Conservation (phyloP, 2,113 vertebrate genomes). For the Bothrops jararaca region DNA sequence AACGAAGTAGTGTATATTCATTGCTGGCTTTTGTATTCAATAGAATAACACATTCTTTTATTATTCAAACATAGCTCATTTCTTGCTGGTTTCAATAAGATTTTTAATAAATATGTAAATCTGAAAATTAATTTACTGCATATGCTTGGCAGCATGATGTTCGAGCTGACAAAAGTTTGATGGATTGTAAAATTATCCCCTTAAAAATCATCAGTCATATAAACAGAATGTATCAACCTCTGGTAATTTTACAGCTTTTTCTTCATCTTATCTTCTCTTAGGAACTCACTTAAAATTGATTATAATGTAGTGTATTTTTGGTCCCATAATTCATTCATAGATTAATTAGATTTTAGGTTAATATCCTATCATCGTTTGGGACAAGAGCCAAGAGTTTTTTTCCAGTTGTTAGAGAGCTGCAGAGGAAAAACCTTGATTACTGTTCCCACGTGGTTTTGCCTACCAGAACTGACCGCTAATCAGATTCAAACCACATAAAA, state of each 20-base stretch:
- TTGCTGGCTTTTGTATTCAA: slow-evolving; percentile 59
- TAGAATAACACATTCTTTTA: slow-evolving; percentile 74
- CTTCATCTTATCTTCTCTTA: slow-evolving; percentile 74
- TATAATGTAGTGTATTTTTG: slow-evolving; percentile 70
- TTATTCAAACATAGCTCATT: slow-evolving; percentile 73
- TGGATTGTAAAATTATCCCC: slow-evolving; percentile 74
- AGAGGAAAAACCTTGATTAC: slow-evolving; percentile 59
- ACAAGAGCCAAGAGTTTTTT: slow-evolving; percentile 56
- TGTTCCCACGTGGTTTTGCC: slow-evolving; percentile 63
- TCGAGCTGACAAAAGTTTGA: slow-evolving; percentile 74
- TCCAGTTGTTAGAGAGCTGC: slow-evolving; percentile 44
- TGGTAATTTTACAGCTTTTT: slow-evolving; percentile 71
- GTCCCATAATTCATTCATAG: slow-evolving; percentile 69
- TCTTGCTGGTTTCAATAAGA: slow-evolving; percentile 75
- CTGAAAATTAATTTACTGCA: slow-evolving; percentile 75
- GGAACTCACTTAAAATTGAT: slow-evolving; percentile 75
- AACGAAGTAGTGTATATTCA: neutral
- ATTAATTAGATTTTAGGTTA: slow-evolving; percentile 82
- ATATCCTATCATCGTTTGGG: slow-evolving; percentile 71
- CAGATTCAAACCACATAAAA: slow-evolving; percentile 62
- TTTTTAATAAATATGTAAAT: slow-evolving; percentile 84
- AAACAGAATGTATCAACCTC: slow-evolving; percentile 71
- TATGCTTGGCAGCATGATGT: slow-evolving; percentile 70
- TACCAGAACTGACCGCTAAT: slow-evolving; percentile 67
- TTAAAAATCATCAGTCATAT: slow-evolving; percentile 74